Base-by-base conservation (phyloP, 2,888 invertebrate genomes). In the Elysia crispata region DNA sequence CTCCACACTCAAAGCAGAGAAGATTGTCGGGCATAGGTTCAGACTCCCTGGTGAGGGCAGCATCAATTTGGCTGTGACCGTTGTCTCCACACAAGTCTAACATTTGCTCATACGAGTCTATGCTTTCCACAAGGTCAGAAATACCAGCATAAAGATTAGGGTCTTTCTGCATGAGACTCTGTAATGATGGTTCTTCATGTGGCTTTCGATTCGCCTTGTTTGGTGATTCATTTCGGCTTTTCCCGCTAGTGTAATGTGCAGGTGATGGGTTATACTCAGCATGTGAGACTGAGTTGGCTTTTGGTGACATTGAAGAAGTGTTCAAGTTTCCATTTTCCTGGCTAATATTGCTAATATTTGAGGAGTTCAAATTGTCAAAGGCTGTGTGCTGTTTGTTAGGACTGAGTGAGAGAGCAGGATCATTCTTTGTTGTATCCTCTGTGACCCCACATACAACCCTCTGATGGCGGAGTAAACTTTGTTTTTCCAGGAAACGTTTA, bases 101-200 rank as follows among this genome's bases (percentile, higher is more conserved):
- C 80, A 80, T 80, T 20, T 80, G 69, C 66, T 80, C 80, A 70
- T 80, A 80, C 0, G 80, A 80, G 41, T 76, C 80, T 25, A 80
- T 80, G 50, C 80, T 70, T 1, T 80, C 80, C 18, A 80, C 80
- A 25, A 80, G 69, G 49, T 80, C 75, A 18, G 80, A 80, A 30
- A 80, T 80, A n/a, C 75, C 70, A 18, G 69, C 64, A 30, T 62
- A 80, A 1, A 80, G 49, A 0, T 76, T 62, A 8, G 80, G 80
- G 33, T 80, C 80, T 75, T 76, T 80, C 49, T 72, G 54, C 15
- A 80, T 70, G 23, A 80, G 50, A 50, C 80, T 80, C 11, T 49
- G 69, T 31, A 80, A 72, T 8, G 80, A 80, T 1, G 76, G 76
- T 20, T 31, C 49, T 28, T 77, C 77, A 20, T 73, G 60, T n/a